phyloP scores from a whole-genome alignment of 2,888 invertebrate species.

The Phortica magna region DNA sequence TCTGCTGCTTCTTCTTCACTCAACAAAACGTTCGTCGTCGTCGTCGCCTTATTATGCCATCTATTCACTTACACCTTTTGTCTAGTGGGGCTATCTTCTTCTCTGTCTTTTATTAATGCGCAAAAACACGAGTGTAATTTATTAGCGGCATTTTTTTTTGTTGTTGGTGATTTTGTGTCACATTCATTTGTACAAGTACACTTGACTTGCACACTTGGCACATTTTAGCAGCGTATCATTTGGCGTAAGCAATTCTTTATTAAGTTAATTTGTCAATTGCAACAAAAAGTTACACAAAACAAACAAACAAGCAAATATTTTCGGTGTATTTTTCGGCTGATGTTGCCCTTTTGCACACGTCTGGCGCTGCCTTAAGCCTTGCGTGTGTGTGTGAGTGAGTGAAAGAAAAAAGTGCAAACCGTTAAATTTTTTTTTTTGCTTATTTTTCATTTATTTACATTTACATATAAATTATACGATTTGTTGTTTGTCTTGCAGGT shows the following conservation, averaged over 20 bases:
- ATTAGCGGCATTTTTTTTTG: not conserved
- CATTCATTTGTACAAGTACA: not conserved
- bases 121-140: too few relatives aligned
- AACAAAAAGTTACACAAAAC: not conserved
- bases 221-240: too few relatives aligned
- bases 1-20: not conserved
- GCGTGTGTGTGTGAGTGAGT: not conserved
- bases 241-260: not conserved
- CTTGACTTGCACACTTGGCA: too few relatives aligned
- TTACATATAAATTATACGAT: slow-evolving; percentile 3
- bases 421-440: not conserved
- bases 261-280: slow-evolving; percentile 4
- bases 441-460: slow-evolving; percentile 16
- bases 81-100: too few relatives aligned
- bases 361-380: not conserved
- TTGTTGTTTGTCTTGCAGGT: slow-evolving; percentile 80
- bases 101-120: too few relatives aligned
- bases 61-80: too few relatives aligned
- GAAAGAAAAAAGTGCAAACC: not conserved
- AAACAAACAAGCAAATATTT: not conserved
- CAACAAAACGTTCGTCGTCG: too few relatives aligned
- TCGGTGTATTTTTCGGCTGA: too few relatives aligned
- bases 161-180: not conserved
- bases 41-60: too few relatives aligned
- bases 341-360: too few relatives aligned